Evolutionary conservation across 2,113 vertebrate genomes (phyloP).

Genomic region (human): DNA sequence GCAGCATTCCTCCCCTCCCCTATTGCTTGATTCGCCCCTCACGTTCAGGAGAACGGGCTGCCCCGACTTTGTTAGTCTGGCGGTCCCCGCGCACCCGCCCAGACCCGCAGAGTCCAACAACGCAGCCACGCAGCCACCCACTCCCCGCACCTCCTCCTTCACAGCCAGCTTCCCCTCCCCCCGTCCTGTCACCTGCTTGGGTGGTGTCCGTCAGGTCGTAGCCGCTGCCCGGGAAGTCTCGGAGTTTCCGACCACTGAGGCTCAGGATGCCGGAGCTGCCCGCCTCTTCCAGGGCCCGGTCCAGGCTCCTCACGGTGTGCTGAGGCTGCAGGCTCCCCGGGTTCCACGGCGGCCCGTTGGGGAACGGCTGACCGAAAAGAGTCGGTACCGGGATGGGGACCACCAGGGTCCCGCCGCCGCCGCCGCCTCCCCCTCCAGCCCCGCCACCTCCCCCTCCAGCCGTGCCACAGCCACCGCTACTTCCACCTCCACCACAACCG

Average conservation of each 20-base stretch:
- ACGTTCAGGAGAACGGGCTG: background rate
- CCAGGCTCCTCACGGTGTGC: slow-evolving; percentile 92
- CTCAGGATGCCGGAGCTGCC: slow-evolving; percentile 93
- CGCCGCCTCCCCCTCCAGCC: slow-evolving; percentile 73
- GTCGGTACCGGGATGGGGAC: slow-evolving; percentile 70
- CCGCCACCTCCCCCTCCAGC: slow-evolving; percentile 77
- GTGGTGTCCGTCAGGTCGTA: slow-evolving; percentile 96
- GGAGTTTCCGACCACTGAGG: slow-evolving; percentile 96
- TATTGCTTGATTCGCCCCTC: background rate
- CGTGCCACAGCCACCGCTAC: slow-evolving; percentile 69
- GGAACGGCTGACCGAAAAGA: slow-evolving; percentile 81
- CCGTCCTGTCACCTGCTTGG: slow-evolving; percentile 91
- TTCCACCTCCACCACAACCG: slow-evolving; percentile 83
- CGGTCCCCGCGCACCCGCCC: slow-evolving; percentile 41
- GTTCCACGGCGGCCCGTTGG: slow-evolving; percentile 91
- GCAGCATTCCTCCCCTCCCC: background rate
- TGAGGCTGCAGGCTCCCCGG: slow-evolving; percentile 87
- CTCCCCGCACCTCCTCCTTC: background rate
- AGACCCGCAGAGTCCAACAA: slow-evolving; percentile 22
- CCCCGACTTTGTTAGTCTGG: slow-evolving; percentile 27
- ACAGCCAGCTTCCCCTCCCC: background rate
- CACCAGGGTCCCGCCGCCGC: slow-evolving; percentile 44
- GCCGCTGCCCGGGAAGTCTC: slow-evolving; percentile 93
- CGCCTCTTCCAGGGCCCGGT: slow-evolving; percentile 96
- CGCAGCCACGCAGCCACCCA: slow-evolving; percentile 50